These are phyloP conservation scores for Ylistrum balloti DNA, from an alignment of 1,140 invertebrate genomes.

Conservation along the genomic window DNA sequence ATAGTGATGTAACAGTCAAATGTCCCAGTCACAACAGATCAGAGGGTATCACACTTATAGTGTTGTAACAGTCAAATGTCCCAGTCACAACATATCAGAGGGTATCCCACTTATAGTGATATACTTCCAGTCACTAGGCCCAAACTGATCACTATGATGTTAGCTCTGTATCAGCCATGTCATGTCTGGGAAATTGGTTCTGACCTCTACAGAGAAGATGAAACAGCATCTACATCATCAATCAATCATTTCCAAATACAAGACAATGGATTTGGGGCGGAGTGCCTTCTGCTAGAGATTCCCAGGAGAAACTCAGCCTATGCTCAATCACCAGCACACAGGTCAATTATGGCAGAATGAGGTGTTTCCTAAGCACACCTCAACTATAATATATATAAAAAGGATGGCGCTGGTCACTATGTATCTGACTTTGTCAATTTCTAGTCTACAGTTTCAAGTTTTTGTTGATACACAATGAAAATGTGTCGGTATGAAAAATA, in stretches of 20 bases:
- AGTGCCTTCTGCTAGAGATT: background rate
- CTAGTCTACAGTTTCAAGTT: too few relatives aligned
- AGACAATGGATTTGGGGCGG: background rate
- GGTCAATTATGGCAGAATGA: background rate
- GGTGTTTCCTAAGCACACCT: background rate
- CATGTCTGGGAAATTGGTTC: background rate
- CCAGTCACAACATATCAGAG: too few relatives aligned
- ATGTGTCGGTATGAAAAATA: too few relatives aligned
- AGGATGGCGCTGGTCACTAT: background rate
- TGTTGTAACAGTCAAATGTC: too few relatives aligned
- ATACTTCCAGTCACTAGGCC: too few relatives aligned
- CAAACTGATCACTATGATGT: too few relatives aligned
- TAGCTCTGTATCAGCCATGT: too few relatives aligned
- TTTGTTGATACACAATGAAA: too few relatives aligned
- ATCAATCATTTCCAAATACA: conserved; percentile 4
- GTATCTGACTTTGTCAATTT: background rate
- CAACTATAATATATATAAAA: background rate
- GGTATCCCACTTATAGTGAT: too few relatives aligned
- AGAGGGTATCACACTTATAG: too few relatives aligned
- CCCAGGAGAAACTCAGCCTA: background rate
- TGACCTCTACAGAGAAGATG: background rate
- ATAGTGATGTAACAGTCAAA: too few relatives aligned
- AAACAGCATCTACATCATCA: background rate
- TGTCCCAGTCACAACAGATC: too few relatives aligned
- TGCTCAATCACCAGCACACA: background rate